Evolutionary conservation across 2,113 vertebrate species (phyloP).

Genomic region (Phalacrocorax pelagicus): DNA sequence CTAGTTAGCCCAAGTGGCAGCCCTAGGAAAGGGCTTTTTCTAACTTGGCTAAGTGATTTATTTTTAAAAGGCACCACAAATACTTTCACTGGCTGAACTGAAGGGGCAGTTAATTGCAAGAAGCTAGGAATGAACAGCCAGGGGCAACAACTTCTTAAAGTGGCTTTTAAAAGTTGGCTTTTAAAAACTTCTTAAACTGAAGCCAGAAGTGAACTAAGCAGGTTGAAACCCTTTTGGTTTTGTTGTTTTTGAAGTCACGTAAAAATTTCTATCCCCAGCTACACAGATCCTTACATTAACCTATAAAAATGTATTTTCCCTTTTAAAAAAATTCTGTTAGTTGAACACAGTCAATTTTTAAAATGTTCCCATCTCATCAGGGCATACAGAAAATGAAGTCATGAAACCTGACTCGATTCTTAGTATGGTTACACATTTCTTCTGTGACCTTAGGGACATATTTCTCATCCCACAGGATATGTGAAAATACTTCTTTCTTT

Average conservation of each 20-base stretch:
- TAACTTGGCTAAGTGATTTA: not conserved
- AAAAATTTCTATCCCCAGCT: not conserved
- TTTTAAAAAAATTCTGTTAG: not conserved
- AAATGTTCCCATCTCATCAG: not conserved
- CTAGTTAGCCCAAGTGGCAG: not conserved
- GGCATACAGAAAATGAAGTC: not conserved
- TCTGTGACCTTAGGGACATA: not conserved
- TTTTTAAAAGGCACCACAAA: not conserved
- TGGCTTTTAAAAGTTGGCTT: not conserved
- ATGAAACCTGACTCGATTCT: not conserved
- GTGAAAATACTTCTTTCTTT: not conserved
- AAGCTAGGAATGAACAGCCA: not conserved
- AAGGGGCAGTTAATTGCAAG: constrained; percentile 30
- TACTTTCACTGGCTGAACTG: not conserved
- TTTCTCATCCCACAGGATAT: not conserved
- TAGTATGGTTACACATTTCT: not conserved
- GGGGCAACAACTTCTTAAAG: not conserved
- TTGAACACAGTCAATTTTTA: not conserved
- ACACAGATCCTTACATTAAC: not conserved
- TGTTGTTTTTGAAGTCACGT: not conserved
- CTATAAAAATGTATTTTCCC: not conserved
- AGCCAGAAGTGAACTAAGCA: not conserved
- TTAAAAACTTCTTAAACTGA: not conserved
- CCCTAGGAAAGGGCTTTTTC: not conserved
- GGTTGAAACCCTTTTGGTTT: not conserved